Base-by-base conservation (phyloP, 2,797 vertebrate genomes). In the Pseudopleuronectes americanus region DNA sequence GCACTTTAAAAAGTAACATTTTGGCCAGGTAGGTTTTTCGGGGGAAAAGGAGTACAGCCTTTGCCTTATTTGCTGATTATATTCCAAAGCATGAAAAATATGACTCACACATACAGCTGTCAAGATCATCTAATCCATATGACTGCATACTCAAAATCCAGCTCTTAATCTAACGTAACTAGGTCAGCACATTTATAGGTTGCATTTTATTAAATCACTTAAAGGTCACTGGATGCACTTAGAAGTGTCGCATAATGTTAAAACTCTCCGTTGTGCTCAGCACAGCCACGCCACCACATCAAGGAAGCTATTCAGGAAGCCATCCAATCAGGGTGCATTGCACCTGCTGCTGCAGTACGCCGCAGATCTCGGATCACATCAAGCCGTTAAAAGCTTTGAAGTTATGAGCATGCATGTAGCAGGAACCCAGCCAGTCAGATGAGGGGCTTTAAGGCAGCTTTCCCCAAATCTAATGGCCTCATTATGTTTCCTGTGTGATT, bases 401-500 rank as follows among this genome's bases (percentile, higher is more conserved):
- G 76, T 74, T 48, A 26, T 8, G 53, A 38, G 68, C 70, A 3
- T 2, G 62, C 76, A 76, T 59, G 5, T 1, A 53, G 77, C 41
- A 54, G 69, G 75, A 77, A 73, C 47, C 66, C 59, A 66, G 68
- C 72, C 64, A 26, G 55, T 59, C 19, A 43, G 62, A 83, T 66
- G 47, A 74, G 76, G 67, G 76, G 64, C 74, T 80, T 77, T 64
- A 76, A 84, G 72, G 71, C 79, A 71, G 76, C 55, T 1, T 64
- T 73, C 16, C 31, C 71, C 77, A 77, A 84, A 76, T 68, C 61
- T 85, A 91, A 91, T 89, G 80, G 87, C 73, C 81, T 91, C 84
- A 80, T 91, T 92, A 88, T 75, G 81, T 77, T 83, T 52, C 80
- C 68, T 68, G 77, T 86, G 49, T 81, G 80, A 89, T 76, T 85